Conservation (phyloP, 2,113 vertebrate species). For the Nothoprocta perdicaria region DNA sequence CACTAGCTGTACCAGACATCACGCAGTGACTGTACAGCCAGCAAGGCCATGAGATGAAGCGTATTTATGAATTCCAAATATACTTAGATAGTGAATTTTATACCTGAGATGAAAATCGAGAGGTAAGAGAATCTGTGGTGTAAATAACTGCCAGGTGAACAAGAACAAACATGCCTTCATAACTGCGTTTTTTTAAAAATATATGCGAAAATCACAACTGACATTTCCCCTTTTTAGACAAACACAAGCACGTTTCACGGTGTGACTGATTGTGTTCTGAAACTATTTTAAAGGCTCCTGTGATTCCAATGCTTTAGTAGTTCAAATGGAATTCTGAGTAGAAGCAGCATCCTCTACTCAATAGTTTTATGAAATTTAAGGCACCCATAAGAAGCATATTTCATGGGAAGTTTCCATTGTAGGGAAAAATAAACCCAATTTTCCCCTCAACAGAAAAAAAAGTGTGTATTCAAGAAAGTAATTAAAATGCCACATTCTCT, state of each 20-base stretch:
- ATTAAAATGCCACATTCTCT: constrained; percentile 65
- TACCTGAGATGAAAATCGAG: constrained; percentile 63
- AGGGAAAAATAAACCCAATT: constrained; percentile 27
- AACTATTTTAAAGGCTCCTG: constrained; percentile 53
- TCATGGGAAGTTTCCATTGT: constrained; percentile 40
- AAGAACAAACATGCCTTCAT: not conserved
- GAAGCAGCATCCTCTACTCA: not conserved
- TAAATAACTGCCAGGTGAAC: not conserved
- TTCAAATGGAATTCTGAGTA: constrained; percentile 25
- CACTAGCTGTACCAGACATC: not conserved
- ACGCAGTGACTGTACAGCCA: constrained; percentile 11
- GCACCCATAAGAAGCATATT: constrained; percentile 62
- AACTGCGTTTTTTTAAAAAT: not conserved
- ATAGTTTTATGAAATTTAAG: constrained; percentile 58
- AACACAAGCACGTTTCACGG: constrained; percentile 1
- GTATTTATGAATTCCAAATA: not conserved
- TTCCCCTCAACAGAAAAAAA: constrained; percentile 36
- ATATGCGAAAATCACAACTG: not conserved
- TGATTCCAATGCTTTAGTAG: constrained; percentile 46
- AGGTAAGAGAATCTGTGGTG: constrained; percentile 33
- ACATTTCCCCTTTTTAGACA: constrained; percentile 16
- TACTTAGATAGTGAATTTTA: not conserved
- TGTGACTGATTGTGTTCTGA: constrained; percentile 13
- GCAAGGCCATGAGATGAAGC: constrained; percentile 28
- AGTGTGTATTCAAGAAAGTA: not conserved